phyloP scores from a whole-genome alignment of 2,113 vertebrate genomes.

The Apeltes quadracus region DNA sequence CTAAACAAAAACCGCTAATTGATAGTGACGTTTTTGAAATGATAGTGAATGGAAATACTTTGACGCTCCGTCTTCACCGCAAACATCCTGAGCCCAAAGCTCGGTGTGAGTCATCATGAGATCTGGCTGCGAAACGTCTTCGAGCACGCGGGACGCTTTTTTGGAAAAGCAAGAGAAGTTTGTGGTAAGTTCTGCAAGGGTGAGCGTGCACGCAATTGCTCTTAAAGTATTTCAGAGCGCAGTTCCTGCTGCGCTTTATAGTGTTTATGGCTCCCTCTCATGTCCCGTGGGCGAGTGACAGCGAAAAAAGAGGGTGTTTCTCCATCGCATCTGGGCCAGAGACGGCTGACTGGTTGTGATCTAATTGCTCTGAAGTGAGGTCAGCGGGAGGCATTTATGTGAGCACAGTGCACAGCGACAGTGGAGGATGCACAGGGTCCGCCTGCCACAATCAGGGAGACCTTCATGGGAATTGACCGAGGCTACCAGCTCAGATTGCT shows the following conservation, averaged over 20 bases:
- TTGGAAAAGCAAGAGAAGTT: constrained; percentile 22
- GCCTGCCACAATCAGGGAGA: constrained; percentile 79
- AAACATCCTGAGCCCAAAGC: constrained; percentile 20
- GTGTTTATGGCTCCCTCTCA: constrained; percentile 93
- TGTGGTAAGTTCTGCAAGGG: constrained; percentile 22
- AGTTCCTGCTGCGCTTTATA: constrained; percentile 65
- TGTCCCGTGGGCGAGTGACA: constrained; percentile 86
- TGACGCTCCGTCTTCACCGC: constrained; percentile 29
- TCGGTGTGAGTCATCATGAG: constrained; percentile 28
- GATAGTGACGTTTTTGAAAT: constrained; percentile 60
- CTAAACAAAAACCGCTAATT: constrained; percentile 41
- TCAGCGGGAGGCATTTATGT: constrained; percentile 97
- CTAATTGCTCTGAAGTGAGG: constrained; percentile 99
- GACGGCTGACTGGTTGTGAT: constrained; percentile 97
- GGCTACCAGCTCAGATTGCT: constrained; percentile 83
- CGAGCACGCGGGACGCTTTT: constrained; percentile 32
- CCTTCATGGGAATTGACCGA: constrained; percentile 91
- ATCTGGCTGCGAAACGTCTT: not conserved
- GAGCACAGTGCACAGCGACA: constrained; percentile 87
- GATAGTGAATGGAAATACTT: constrained; percentile 44
- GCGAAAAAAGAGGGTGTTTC: constrained; percentile 82
- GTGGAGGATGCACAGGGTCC: constrained; percentile 84
- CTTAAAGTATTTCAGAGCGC: constrained; percentile 50
- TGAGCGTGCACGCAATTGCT: constrained; percentile 54
- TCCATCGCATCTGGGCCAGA: constrained; percentile 83